phyloP scores from a whole-genome alignment of 2,888 invertebrate genomes.

The Lamproptera curius region DNA sequence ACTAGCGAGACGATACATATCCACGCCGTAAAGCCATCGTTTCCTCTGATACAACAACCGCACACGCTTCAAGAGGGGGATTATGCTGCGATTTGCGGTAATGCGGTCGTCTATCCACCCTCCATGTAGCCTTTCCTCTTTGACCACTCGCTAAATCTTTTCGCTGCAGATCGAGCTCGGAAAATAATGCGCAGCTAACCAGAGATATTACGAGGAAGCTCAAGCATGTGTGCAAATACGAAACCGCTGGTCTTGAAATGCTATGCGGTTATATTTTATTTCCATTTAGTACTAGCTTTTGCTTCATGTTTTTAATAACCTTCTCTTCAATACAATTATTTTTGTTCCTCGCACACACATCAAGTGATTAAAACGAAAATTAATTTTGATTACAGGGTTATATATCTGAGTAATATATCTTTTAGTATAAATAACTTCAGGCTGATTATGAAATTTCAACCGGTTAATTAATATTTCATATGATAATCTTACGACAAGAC shows the following conservation, averaged over 20 bases:
- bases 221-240: not conserved
- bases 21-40: slow-evolving; percentile 41
- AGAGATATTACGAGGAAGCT: slow-evolving; percentile 5
- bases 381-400: no score
- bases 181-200: slow-evolving; percentile 15
- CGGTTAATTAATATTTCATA: no score
- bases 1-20: slow-evolving; percentile 58
- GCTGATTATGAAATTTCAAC: no score
- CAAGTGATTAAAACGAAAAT: no score
- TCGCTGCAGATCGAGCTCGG: slow-evolving; percentile 29
- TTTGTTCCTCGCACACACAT: not conserved
- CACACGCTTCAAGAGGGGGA: slow-evolving; percentile 48
- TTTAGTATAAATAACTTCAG: no score
- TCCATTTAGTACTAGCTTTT: not conserved
- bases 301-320: not conserved
- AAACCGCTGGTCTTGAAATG: not conserved
- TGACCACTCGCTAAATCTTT: slow-evolving; percentile 55
- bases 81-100: slow-evolving; percentile 59
- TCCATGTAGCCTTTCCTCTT: slow-evolving; percentile 40
- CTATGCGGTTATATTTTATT: not conserved
- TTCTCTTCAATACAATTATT: not conserved
- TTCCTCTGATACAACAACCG: slow-evolving; percentile 18
- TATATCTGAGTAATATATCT: no score
- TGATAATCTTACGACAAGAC: no score
- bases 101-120: slow-evolving; percentile 46